Base-by-base conservation (phyloP, 1,140 invertebrate genomes). In the Drosophila persimilis region DNA sequence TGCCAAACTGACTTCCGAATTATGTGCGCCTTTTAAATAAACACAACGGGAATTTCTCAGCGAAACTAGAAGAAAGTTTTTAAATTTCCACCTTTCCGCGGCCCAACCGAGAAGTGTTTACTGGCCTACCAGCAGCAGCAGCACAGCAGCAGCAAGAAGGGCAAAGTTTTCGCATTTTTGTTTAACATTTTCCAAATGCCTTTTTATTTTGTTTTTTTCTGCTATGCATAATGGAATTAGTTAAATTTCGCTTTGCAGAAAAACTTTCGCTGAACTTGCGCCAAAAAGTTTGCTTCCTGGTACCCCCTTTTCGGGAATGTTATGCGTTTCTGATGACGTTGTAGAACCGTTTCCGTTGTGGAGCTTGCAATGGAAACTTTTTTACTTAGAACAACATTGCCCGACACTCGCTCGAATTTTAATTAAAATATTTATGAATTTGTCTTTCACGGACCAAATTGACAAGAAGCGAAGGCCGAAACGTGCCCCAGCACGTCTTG, bases 391-490 rank as follows among this genome's bases (percentile, higher is more conserved):
- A 83, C 80, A 79, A 79, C 65, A 58, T 67, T 73, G 48, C 26
- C 51, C 79, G 74, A 51, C 78, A 74, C 80, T 65, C 74, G 75
- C 74, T 81, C 79, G 57, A 74, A 57, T 78, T 81, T 83, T 84
- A 81, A 81, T 81, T 81, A 81, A 81, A 81, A 81, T 83, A 81
- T 81, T 81, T 83, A 83, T 81, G 79, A 81, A 83, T 81, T 78
- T 70, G 64, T 83, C 79, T 83, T 65, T 47, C 11, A 9, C 15
- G 24, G 31, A 17, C 39, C n/a, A 13, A 50, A 66, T 48, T 29
- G n/a, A 54, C 63, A 63, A 69, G 69, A 69, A 61, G 56, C 9
- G n/a, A 57, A 51, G 26, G 15, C 26, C 20, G 22, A 70, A 69
- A 64, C 55, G 44, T 69, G 26, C 46, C 41, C 22, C 26, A 41